A percentile compares a stretch with the other conserved stretches of the same genome.
Conservation (phyloP, 2,797 vertebrate species). For the Phylloscopus collybita region DNA sequence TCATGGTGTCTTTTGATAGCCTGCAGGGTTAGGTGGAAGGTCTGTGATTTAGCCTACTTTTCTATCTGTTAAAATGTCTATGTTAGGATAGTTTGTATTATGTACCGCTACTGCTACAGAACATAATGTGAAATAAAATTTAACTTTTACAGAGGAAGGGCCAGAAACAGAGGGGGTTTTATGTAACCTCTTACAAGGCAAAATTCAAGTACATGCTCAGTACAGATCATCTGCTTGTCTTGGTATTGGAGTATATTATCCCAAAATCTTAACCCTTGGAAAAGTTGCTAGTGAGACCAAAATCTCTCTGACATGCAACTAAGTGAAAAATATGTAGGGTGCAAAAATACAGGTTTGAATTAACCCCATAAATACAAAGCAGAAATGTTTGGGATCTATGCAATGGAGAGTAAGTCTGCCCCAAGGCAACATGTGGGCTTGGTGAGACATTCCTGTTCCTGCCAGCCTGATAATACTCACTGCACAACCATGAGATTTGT, state of each 20-base stretch:
- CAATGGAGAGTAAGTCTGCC: neutral
- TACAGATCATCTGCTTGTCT: neutral
- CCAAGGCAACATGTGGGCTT: neutral
- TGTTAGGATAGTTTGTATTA: slow-evolving; percentile 25
- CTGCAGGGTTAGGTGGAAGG: slow-evolving; percentile 46
- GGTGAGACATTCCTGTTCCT: neutral
- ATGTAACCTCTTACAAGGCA: neutral
- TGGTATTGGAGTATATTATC: neutral
- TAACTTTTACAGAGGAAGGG: neutral
- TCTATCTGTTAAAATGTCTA: slow-evolving; percentile 20
- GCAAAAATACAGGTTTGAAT: neutral
- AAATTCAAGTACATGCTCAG: neutral
- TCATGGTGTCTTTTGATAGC: slow-evolving; percentile 50
- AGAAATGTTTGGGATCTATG: neutral
- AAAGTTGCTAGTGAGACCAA: neutral
- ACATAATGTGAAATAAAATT: slow-evolving; percentile 22
- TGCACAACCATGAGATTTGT: neutral
- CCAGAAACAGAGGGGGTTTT: neutral
- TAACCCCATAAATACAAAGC: neutral
- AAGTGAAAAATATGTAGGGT: neutral
- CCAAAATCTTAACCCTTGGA: neutral
- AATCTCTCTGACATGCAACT: neutral
- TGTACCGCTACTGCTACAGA: neutral
- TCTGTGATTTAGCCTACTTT: slow-evolving; percentile 64
- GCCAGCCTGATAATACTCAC: neutral